Evolutionary conservation across 1,140 invertebrate genomes (phyloP), one percentile per base, ranked within the genome.

Genomic region (Aphis craccivora): DNA sequence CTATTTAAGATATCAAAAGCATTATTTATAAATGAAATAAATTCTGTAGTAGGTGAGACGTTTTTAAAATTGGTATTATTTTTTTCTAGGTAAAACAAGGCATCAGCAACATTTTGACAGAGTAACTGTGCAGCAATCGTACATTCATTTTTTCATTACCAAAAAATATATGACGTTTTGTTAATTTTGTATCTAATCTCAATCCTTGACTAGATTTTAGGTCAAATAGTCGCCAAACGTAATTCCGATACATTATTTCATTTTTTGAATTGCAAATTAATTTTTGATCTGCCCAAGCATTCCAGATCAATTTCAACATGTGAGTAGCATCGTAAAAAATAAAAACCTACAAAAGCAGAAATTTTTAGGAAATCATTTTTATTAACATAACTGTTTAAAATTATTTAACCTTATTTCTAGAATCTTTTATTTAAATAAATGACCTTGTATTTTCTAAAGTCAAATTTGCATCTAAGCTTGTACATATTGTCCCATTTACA

Each of bases 121-220:
- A 87, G 43, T 45, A 35, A 9, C 20, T 87, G 43, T 11, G 86
- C 86, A 22, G 86, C 86, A 87, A 87, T 14, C 86, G 86, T 8
- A 87, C 86, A 87, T 87, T 87, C 86, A 87, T 48, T 87, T 87
- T 87, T n/a, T 87, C 25, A 87, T 87, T 48, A 2, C 23, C 23
- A 87, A n/a, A 87, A 87, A 35, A 35, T 35, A 48, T 14, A 87
- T 87, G 84, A 1, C 23, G 23, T 20, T 25, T 30, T 3, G 86
- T 87, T 23, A 87, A 43, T n/a, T 45, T 87, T 3, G 40, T 87
- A 45, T 25, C 86, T 14, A 25, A 25, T n/a, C 86, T 43, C 11
- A 87, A 20, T 11, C 86, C 45, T 45, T 87, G 25, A 45, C 23
- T 45, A 20, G 22, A 30, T 45, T 45, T 23, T 87, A 45, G 11